These are phyloP conservation scores for Drosophila rubida DNA, from an alignment of 2,888 invertebrate genomes.

Conservation along the genomic window DNA sequence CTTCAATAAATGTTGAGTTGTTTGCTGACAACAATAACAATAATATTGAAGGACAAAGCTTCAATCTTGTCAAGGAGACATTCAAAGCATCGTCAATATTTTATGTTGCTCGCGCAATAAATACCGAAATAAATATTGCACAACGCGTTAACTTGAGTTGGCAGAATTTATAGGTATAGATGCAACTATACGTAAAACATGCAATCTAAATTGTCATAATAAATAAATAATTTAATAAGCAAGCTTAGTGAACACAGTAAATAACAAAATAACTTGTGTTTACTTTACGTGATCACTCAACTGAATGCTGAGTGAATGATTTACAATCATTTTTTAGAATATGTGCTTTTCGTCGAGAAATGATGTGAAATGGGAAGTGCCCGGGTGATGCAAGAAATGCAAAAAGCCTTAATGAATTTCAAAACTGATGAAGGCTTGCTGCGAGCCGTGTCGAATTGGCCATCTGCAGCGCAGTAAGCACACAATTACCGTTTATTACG, in stretches of 20 bases:
- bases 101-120: no score
- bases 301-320: no score
- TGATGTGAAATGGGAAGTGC: not conserved
- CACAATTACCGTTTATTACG: conserved; percentile 33
- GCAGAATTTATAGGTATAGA: no score
- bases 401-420: conserved; percentile 3
- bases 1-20: no score
- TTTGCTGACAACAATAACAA: no score
- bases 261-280: no score
- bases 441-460: conserved; percentile 5
- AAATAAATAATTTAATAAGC: not conserved
- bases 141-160: not conserved
- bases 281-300: no score
- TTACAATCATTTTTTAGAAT: not conserved
- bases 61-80: not conserved
- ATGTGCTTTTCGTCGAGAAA: conserved; percentile 1
- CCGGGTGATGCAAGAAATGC: not conserved
- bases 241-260: not conserved
- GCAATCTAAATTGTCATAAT: no score
- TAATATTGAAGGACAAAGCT: not conserved
- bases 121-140: not conserved
- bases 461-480: conserved; percentile 16
- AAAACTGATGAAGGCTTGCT: not conserved
- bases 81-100: not conserved
- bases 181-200: no score